Base-by-base conservation (phyloP, 2,888 invertebrate species). In the Acanthosoma haemorrhoidale region DNA sequence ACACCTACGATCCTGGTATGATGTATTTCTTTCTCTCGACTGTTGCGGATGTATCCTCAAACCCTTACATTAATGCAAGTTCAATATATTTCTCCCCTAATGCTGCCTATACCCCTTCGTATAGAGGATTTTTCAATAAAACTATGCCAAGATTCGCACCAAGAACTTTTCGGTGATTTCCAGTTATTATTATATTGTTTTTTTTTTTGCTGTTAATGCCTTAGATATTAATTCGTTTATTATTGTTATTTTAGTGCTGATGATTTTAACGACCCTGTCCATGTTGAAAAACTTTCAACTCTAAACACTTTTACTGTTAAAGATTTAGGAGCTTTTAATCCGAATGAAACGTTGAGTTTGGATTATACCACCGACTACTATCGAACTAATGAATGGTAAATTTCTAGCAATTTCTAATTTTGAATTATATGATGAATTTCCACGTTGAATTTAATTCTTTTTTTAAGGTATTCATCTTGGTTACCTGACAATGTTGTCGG, bases 11-110 rank as follows among this genome's bases (percentile, higher is more conserved):
- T 81, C 97, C 97, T 0, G 97, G 97, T 68, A 93, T 98, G 89
- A 94, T 96, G 94, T 97, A 97, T 78, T 95, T 95, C 78, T 95
- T 96, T 79, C 82, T 97, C 51, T 96, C 96, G 0, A 90, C 94
- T 0, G 92, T 96, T 0, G 96, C 98, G 0, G 97, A 98, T 80
- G 92, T 98, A 0, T 91, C 96, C 0, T 87, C 96, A 0, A 96
- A 95, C 81, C 90, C 91, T 0, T 89, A 90, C 75, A 90, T 96
- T 74, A 96, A 96, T 78, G 92, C 95, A 68, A 94, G 94, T 79
- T 90, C 95, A 0, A 86, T 97, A 74, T 96, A 96, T 79, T 98
- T 96, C 79, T 87, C 96, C 2, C 94, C 95, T 0, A 95, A 97
- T 77, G 90, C 89, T 82, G 94, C 94, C 0, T 98, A 96, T 77